Conservation (phyloP, 2,888 invertebrate species). For the Dione vanillae region DNA sequence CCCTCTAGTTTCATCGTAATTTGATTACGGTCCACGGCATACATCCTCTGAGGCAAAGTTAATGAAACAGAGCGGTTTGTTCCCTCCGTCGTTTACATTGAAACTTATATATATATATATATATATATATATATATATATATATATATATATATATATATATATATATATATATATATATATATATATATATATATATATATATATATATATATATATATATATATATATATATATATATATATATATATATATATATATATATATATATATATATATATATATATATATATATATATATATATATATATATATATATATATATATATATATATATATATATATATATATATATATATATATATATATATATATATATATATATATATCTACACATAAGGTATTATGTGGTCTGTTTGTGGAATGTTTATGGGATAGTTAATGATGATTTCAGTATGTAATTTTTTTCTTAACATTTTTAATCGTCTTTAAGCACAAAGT, state of each 20-base stretch:
- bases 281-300: not conserved
- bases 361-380: not conserved
- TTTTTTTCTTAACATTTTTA: too few relatives aligned
- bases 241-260: not conserved
- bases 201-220: not conserved
- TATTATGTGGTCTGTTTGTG: not conserved
- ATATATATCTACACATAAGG: not conserved
- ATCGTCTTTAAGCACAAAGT: too few relatives aligned
- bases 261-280: not conserved
- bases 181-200: not conserved
- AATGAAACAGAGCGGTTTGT: slow-evolving; percentile 45
- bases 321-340: not conserved
- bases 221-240: not conserved
- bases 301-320: not conserved
- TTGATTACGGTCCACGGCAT: slow-evolving; percentile 47
- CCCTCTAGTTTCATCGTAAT: slow-evolving; percentile 49
- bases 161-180: not conserved
- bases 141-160: not conserved
- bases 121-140: not conserved
- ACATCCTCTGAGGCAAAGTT: slow-evolving; percentile 42
- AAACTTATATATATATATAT: not conserved
- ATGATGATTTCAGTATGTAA: not conserved
- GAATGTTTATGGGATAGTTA: not conserved
- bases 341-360: not conserved
- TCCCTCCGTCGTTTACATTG: slow-evolving; percentile 36